Base-by-base conservation (phyloP, 2,888 invertebrate genomes). In the Cepaea hortensis region DNA sequence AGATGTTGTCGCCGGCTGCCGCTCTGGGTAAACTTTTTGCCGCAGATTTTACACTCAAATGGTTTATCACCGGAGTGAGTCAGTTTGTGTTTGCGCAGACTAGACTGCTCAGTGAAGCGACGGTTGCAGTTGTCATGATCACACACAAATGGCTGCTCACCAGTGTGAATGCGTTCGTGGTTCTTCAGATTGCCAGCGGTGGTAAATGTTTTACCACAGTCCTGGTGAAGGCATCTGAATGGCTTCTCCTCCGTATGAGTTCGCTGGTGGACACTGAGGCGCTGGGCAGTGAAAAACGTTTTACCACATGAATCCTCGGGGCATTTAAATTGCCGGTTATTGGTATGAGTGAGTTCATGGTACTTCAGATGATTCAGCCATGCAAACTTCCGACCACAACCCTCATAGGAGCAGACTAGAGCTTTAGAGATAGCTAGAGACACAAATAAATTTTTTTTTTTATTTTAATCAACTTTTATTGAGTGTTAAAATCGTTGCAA, bases 1-100 rank as follows among this genome's bases (percentile, higher is more conserved):
- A 95, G 93, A 91, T 96, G 96, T 20, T 95, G 95, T 90, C 94
- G 94, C 3, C 95, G 91, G 81, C 92, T 93, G 6, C 92, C 93
- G 50, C 93, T 93, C n/a, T 94, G 94, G 48, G 94, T 93, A 83
- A 94, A 95, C 89, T 93, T 93, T 84, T 93, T 92, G n/a, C 92
- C 92, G 88, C 95, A 95, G 76, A 90, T 90, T 13, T 90, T 89
- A 90, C 95, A 95, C 1, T 90, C 88, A 89, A 92, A 95, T 15
- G 95, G 95, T 84, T 93, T 94, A 88, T 94, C 94, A 93, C 93
- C 93, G 89, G 92, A 91, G 88, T 93, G 93, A n/a, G 90, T 91
- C 7, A 92, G 85, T 79, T 88, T 90, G 84, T 93, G 93, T 89
- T 93, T 93, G 75, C 91, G 90, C 9, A 93, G 90, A 87, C 91